Conservation (phyloP, 2,797 vertebrate species). For the Mormyrus proboscirostris region DNA sequence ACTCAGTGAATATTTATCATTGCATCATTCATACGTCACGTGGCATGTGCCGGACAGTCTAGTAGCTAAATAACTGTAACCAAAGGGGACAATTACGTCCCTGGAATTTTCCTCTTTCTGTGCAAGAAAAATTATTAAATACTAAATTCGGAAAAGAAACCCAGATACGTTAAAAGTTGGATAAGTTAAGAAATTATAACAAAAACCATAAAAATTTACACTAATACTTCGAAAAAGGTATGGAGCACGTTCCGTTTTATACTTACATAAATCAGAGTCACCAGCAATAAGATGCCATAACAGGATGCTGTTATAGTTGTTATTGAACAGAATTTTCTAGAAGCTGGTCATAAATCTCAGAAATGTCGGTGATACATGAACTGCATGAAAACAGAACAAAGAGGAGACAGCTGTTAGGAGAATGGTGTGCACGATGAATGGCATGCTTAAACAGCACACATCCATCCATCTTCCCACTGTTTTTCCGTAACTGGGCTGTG, state of each 20-base stretch:
- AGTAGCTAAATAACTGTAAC: background rate
- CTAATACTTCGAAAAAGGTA: constrained; percentile 2
- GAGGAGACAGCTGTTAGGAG: background rate
- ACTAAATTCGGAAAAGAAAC: background rate
- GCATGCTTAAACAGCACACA: background rate
- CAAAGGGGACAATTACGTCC: background rate
- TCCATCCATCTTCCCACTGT: background rate
- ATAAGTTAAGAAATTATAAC: background rate
- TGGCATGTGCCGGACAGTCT: background rate
- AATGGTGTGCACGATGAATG: background rate
- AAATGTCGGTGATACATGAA: background rate
- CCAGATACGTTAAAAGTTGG: background rate
- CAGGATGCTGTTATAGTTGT: constrained; percentile 13
- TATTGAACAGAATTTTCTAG: constrained; percentile 8
- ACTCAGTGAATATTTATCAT: background rate
- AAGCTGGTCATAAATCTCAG: background rate
- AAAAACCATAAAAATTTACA: background rate
- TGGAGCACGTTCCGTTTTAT: background rate
- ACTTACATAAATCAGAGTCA: constrained; percentile 7
- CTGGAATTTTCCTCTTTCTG: background rate
- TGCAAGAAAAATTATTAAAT: background rate
- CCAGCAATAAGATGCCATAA: background rate
- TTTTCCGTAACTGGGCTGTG: background rate
- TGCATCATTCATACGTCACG: background rate
- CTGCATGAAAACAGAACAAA: constrained; percentile 2